phyloP scores from a whole-genome alignment of 2,888 invertebrate species.

The Heliconius erato region DNA sequence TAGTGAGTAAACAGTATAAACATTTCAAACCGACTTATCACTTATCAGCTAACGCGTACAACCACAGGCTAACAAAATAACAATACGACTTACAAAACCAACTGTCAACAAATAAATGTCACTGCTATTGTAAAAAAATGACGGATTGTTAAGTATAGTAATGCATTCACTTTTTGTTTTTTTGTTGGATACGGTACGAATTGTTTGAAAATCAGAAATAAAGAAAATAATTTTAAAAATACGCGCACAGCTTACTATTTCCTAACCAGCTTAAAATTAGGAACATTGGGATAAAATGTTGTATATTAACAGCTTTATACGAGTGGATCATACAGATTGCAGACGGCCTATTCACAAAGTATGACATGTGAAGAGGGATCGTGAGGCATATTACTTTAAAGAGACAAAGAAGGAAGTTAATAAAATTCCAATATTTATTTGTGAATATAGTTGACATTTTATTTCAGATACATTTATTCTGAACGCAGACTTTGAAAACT shows the following conservation, averaged over 20 bases:
- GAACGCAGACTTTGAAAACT: not conserved
- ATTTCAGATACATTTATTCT: not conserved
- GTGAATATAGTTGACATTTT: not conserved
- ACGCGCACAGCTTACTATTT: no score
- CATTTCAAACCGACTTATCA: constrained; percentile 18
- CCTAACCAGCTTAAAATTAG: no score
- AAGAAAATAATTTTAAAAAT: no score
- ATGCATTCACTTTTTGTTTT: not conserved
- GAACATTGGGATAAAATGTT: no score
- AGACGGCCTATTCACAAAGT: no score
- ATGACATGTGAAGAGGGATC: no score
- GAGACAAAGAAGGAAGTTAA: no score
- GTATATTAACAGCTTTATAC: no score
- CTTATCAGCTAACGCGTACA: constrained; percentile 11
- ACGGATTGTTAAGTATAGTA: not conserved
- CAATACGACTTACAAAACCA: not conserved
- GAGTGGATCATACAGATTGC: no score
- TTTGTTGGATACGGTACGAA: not conserved
- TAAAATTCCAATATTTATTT: not conserved
- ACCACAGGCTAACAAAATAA: not conserved
- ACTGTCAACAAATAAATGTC: constrained; percentile 19
- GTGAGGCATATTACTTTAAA: no score
- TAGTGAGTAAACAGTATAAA: constrained; percentile 4
- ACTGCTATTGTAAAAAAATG: not conserved
- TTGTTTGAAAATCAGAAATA: not conserved